phyloP scores from a whole-genome alignment of 2,888 invertebrate species.

The Machimus atricapillus region DNA sequence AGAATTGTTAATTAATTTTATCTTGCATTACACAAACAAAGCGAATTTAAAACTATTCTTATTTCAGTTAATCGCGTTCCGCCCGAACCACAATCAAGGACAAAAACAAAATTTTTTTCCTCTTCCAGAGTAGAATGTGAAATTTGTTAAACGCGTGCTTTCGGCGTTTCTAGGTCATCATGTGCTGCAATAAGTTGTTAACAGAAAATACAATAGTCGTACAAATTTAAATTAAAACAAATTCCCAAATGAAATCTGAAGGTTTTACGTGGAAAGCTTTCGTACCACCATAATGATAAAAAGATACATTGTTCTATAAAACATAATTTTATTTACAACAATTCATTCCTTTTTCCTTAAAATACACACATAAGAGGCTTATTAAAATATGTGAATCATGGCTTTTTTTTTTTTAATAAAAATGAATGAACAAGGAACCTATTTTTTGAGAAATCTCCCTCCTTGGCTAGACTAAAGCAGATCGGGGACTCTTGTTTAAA shows the following conservation, averaged over 20 bases:
- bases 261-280: not conserved
- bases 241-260: not conserved
- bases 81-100: no score
- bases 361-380: not conserved
- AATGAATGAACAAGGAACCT: not conserved
- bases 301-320: not conserved
- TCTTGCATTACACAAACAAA: not conserved
- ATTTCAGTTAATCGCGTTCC: not conserved
- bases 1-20: not conserved
- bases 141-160: no score
- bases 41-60: not conserved
- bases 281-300: not conserved
- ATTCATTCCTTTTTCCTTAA: not conserved
- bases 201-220: not conserved
- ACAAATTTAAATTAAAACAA: not conserved
- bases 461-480: not conserved
- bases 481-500: not conserved
- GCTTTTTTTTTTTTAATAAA: not conserved
- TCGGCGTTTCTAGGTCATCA: not conserved
- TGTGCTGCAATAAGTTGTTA: not conserved
- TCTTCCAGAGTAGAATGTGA: not conserved
- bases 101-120: no score
- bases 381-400: not conserved
- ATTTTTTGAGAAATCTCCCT: not conserved
- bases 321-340: not conserved